These are phyloP conservation scores for Drosophila anomelani DNA, from an alignment of 2,888 invertebrate species.

Conservation along the genomic window DNA sequence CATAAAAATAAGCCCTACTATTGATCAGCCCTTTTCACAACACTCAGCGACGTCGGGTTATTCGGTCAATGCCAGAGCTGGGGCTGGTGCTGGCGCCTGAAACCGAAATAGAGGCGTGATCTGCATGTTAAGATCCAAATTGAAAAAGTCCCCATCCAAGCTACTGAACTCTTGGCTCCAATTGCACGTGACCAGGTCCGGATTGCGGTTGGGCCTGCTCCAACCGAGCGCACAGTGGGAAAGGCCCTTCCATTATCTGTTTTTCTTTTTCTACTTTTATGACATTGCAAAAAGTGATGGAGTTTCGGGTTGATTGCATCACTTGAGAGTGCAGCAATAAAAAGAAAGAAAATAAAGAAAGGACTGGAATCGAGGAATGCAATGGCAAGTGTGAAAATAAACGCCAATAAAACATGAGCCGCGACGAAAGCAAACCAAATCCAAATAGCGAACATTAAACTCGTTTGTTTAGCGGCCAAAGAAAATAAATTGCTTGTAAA, in stretches of 20 bases:
- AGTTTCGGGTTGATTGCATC: slow-evolving; percentile 25
- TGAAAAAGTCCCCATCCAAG: slow-evolving; percentile 40
- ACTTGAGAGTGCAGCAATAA: slow-evolving; percentile 11
- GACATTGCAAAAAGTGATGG: slow-evolving; percentile 27
- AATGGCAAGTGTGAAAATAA: slow-evolving; percentile 43
- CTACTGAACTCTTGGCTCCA: slow-evolving; percentile 55
- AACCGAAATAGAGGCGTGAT: slow-evolving; percentile 23
- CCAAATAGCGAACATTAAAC: slow-evolving; percentile 29
- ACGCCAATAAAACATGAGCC: slow-evolving; percentile 31
- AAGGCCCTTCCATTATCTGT: slow-evolving; percentile 11
- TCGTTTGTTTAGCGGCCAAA: slow-evolving; percentile 25
- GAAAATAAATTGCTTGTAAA: slow-evolving; percentile 22
- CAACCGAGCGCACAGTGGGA: slow-evolving; percentile 7
- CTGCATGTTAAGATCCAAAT: slow-evolving; percentile 57
- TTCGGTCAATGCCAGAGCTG: slow-evolving; percentile 64
- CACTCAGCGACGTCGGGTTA: slow-evolving; percentile 32
- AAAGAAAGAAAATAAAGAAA: slow-evolving; percentile 22
- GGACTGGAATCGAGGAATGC: slow-evolving; percentile 25
- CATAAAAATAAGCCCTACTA: background rate
- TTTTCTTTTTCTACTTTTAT: slow-evolving; percentile 14
- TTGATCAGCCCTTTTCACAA: slow-evolving; percentile 16
- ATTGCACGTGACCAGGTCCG: slow-evolving; percentile 35
- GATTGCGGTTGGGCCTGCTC: slow-evolving; percentile 10
- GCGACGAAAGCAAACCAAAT: slow-evolving; percentile 21
- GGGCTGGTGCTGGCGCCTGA: background rate